Percentiles rank a stretch among this genome's conserved stretches.
Evolutionary conservation across 2,797 vertebrate genomes (phyloP).

Genomic region (Oophaga sylvatica): DNA sequence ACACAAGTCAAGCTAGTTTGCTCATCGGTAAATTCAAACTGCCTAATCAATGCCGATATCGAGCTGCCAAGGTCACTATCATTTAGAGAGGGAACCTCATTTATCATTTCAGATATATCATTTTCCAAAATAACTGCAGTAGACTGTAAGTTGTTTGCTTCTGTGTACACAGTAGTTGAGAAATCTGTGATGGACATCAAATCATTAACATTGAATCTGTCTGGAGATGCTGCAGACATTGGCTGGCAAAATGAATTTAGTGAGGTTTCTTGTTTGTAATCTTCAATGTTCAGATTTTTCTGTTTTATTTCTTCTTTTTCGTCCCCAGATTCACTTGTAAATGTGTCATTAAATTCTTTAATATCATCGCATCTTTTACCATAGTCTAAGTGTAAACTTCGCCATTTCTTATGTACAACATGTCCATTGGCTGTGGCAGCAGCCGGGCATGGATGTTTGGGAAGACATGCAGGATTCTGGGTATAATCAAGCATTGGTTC

Average conservation of each 20-base stretch:
- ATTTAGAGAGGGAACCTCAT: constrained; percentile 82
- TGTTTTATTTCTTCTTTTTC: constrained; percentile 41
- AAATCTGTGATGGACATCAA: constrained; percentile 68
- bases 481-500: constrained; percentile 64
- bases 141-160: constrained; percentile 71
- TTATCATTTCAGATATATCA: constrained; percentile 89
- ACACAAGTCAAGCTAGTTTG: constrained; percentile 64
- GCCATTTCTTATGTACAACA: constrained; percentile 61
- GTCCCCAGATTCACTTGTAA: constrained; percentile 44
- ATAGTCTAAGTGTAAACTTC: constrained; percentile 38
- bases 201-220: background rate
- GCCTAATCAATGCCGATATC: constrained; percentile 87
- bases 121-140: constrained; percentile 79
- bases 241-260: background rate
- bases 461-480: constrained; percentile 53
- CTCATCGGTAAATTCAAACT: constrained; percentile 78
- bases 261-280: background rate
- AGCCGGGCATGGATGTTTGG: constrained; percentile 60
- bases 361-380: constrained; percentile 57
- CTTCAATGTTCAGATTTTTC: constrained; percentile 55
- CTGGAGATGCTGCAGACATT: background rate
- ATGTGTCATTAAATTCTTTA: constrained; percentile 57
- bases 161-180: constrained; percentile 64
- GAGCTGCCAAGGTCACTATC: constrained; percentile 82
- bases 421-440: constrained; percentile 1